Base-by-base conservation (phyloP, 2,888 invertebrate species). In the Ophonus ardosiacus region DNA sequence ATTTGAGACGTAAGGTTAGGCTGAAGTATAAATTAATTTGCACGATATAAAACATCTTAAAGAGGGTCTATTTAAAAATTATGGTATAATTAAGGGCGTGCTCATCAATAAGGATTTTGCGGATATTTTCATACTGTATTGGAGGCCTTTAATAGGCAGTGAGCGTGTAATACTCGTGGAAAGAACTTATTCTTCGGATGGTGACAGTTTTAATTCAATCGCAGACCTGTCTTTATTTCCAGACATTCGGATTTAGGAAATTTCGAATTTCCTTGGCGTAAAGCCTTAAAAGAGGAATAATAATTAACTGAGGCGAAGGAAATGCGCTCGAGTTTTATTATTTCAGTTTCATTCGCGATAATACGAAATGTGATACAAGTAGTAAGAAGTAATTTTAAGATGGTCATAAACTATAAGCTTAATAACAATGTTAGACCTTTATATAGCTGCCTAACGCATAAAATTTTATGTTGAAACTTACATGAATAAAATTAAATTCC, bases 401-500 rank as follows among this genome's bases (percentile, higher is more conserved):
- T 74, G 74, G 74, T 43, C 17, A 74, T 74, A 74, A 74, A 74
- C 51, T 56, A 56, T 56, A 74, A 74, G 56, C 74, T 74, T 74
- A 74, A 74, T 74, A 74, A 74, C 74, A 74, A 74, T 74, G 74
- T 74, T 43, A 74, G 43, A 74, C 74, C 40, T 74, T 74, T 74
- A 74, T 74, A 51, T 74, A 51, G 74, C 74, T 40, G 56, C 43
- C 51, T 43, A 51, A 74, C 74, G 17, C 56, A 74, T 74, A 74
- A 74, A 74, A 74, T 74, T 74, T 74, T 74, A 74, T 74, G 74
- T 51, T 17, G 51, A 18, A 74, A 74, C 51, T 74, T 74, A 74
- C 43, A 74, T 74, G 74, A 74, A 74, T 74, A 74, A 74, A 74
- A 74, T 74, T 74, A 74, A 74, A 74, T 74, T 56, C 43, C 74